Evolutionary conservation across 2,888 invertebrate species (phyloP).

Genomic region (Selenia dentaria): DNA sequence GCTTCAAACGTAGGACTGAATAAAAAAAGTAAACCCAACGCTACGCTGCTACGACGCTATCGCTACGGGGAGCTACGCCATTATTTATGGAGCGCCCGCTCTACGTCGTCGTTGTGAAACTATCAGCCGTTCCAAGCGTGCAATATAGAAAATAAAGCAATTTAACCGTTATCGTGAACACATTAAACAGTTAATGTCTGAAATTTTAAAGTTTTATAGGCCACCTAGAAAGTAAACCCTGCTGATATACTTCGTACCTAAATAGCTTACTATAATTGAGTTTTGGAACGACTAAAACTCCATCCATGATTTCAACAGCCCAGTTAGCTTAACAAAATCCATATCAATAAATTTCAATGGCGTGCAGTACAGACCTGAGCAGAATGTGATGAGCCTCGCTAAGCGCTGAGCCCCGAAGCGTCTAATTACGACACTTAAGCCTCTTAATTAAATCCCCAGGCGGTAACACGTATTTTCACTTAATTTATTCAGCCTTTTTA

Average conservation of each 20-base stretch:
- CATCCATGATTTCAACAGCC: too few relatives aligned
- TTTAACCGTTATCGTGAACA: too few relatives aligned
- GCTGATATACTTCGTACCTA: too few relatives aligned
- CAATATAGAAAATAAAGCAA: slow-evolving; percentile 19
- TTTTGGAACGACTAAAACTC: too few relatives aligned
- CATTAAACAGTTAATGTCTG: too few relatives aligned
- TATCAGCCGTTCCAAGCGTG: slow-evolving; percentile 8
- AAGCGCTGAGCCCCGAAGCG: slow-evolving; percentile 32
- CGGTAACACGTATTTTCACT: slow-evolving; percentile 45
- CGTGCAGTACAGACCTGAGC: slow-evolving; percentile 13
- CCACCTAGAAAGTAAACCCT: too few relatives aligned
- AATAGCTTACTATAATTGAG: too few relatives aligned
- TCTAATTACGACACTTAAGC: slow-evolving; percentile 58
- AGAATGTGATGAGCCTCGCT: slow-evolving; percentile 20
- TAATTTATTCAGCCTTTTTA: slow-evolving; percentile 42
- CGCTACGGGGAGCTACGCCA: slow-evolving; percentile 37
- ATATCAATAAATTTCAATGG: slow-evolving; percentile 23
- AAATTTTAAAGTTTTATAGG: too few relatives aligned
- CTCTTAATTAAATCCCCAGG: slow-evolving; percentile 58
- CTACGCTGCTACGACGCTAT: slow-evolving; percentile 33
- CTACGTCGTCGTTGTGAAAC: neutral
- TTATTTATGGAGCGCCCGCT: slow-evolving; percentile 28
- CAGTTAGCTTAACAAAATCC: neutral
- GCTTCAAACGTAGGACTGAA: too few relatives aligned
- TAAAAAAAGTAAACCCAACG: neutral